Conservation (phyloP, 2,113 vertebrate genomes). For the Rhipidura dahli region DNA sequence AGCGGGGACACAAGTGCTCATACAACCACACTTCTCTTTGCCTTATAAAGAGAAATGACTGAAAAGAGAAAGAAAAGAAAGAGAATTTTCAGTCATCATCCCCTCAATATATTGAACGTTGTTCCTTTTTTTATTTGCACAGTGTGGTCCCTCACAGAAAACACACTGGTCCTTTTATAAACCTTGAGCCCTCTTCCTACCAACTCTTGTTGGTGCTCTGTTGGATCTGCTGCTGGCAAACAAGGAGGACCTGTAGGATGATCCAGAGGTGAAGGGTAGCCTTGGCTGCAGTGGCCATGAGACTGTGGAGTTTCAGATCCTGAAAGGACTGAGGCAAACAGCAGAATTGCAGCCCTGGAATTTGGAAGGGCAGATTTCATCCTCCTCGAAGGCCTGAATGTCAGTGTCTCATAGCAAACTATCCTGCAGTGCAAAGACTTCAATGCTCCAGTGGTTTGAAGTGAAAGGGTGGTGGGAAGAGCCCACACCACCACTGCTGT, state of each 20-base stretch:
- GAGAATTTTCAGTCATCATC: not conserved
- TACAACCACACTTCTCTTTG: not conserved
- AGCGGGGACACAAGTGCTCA: rapidly evolving
- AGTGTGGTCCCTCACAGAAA: not conserved
- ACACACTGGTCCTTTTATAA: not conserved
- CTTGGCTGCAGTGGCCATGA: not conserved
- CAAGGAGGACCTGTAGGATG: not conserved
- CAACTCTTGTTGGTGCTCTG: not conserved
- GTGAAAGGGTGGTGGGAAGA: not conserved
- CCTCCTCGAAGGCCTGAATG: not conserved
- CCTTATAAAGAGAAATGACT: not conserved
- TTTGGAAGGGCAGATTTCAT: not conserved
- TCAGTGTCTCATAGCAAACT: not conserved
- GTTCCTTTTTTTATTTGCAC: not conserved
- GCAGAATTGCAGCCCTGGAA: not conserved
- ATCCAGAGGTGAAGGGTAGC: not conserved
- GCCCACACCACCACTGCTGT: not conserved
- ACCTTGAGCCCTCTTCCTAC: not conserved
- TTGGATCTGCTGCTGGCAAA: not conserved
- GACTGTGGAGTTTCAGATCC: not conserved
- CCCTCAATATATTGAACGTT: not conserved
- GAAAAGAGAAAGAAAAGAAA: not conserved
- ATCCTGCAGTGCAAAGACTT: not conserved
- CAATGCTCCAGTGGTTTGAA: not conserved
- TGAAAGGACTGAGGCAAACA: not conserved